phyloP scores from a whole-genome alignment of 2,797 vertebrate genomes.

The Pithecia hirsuta region DNA sequence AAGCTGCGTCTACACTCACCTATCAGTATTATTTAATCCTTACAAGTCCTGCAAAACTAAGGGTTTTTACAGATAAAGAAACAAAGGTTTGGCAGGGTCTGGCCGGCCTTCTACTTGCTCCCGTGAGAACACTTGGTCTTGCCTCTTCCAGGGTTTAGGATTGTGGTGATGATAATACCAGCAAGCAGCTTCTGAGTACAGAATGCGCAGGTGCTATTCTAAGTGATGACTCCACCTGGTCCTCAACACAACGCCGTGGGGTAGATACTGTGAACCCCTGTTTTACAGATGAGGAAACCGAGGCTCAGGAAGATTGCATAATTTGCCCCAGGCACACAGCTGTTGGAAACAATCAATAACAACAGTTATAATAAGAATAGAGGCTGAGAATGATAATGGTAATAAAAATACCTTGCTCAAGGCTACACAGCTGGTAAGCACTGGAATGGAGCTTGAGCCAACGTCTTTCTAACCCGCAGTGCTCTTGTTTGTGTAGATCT shows the following conservation, averaged over 20 bases:
- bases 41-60: neutral
- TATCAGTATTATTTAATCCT: neutral
- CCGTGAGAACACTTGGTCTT: neutral
- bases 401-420: neutral
- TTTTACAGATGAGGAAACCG: constrained; percentile 22
- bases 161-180: too few species aligned
- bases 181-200: neutral
- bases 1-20: neutral
- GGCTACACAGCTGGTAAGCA: neutral
- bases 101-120: neutral
- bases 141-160: neutral
- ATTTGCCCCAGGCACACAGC: neutral
- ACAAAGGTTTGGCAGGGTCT: neutral
- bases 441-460: neutral
- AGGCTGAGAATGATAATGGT: neutral
- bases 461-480: neutral
- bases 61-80: neutral
- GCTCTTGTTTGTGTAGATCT: neutral
- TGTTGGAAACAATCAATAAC: neutral
- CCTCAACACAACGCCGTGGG: neutral
- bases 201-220: neutral
- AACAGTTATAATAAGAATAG: neutral
- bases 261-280: neutral
- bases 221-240: neutral
- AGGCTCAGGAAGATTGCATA: neutral